Evolutionary conservation across 2,888 invertebrate genomes (phyloP).

Genomic region (Ischnus inquisitorius): DNA sequence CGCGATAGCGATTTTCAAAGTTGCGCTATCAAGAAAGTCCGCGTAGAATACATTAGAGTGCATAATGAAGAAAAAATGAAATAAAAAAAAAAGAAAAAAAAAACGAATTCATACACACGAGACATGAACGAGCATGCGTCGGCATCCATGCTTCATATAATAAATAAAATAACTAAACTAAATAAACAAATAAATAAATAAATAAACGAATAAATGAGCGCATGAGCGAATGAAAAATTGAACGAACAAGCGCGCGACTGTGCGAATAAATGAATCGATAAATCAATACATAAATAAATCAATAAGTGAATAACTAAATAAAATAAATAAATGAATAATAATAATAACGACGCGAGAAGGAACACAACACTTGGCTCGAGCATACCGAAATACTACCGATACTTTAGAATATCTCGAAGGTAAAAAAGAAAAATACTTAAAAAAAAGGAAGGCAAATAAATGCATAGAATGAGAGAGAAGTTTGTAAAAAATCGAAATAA

Average conservation of each 20-base stretch:
- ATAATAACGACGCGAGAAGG: slow-evolving; percentile 49
- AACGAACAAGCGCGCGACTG: slow-evolving; percentile 46
- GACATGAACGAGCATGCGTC: slow-evolving; percentile 52
- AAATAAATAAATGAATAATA: slow-evolving; percentile 53
- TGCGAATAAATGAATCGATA: slow-evolving; percentile 45
- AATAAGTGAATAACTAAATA: slow-evolving; percentile 34
- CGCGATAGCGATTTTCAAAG: slow-evolving; percentile 35
- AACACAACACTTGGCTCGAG: slow-evolving; percentile 44
- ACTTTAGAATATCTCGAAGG: slow-evolving; percentile 36
- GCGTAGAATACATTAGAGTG: slow-evolving; percentile 22
- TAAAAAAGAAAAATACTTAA: slow-evolving; percentile 37
- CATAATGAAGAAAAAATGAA: background rate
- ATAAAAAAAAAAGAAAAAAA: background rate
- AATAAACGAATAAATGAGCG: slow-evolving; percentile 53
- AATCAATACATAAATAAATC: slow-evolving; percentile 34
- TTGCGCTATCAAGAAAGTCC: slow-evolving; percentile 36
- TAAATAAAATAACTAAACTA: slow-evolving; percentile 53
- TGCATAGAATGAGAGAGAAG: slow-evolving; percentile 36
- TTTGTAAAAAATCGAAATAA: slow-evolving; percentile 29
- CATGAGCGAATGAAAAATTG: slow-evolving; percentile 44
- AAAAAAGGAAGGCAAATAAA: slow-evolving; percentile 46
- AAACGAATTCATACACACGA: slow-evolving; percentile 38
- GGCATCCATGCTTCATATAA: slow-evolving; percentile 63
- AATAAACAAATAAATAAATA: slow-evolving; percentile 48
- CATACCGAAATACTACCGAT: slow-evolving; percentile 59